These are phyloP conservation scores for Hermaeophaga mercurialis DNA, from an alignment of 2,888 invertebrate species.

Conservation along the genomic window DNA sequence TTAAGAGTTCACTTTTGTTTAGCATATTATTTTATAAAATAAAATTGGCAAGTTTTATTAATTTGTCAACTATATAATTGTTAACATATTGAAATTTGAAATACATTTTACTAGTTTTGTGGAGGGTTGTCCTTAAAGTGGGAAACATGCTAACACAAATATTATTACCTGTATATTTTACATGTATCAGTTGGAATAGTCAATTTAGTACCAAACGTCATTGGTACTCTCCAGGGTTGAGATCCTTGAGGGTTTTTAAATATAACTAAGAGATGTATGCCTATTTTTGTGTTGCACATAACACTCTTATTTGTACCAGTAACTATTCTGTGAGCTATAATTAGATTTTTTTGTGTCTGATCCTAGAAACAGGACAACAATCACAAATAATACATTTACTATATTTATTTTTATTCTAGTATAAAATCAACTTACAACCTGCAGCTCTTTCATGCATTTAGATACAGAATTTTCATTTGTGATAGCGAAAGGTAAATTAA, in stretches of 20 bases:
- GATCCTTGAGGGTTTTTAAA: slow-evolving; percentile 34
- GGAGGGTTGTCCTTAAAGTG: too few relatives aligned
- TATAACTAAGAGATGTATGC: slow-evolving; percentile 33
- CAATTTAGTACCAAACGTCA: slow-evolving; percentile 32
- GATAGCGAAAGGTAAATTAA: slow-evolving; percentile 32
- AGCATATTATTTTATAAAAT: too few relatives aligned
- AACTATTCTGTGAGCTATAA: slow-evolving; percentile 31
- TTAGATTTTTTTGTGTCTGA: slow-evolving; percentile 23
- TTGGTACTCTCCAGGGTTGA: slow-evolving; percentile 38
- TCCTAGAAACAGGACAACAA: slow-evolving; percentile 18
- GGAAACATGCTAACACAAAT: too few relatives aligned
- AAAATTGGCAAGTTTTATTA: too few relatives aligned
- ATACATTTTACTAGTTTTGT: too few relatives aligned
- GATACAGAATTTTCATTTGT: slow-evolving; percentile 24
- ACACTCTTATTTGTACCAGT: slow-evolving; percentile 30
- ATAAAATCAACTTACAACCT: slow-evolving; percentile 26
- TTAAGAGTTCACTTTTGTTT: too few relatives aligned
- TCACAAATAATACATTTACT: neutral
- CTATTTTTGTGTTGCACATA: slow-evolving; percentile 34
- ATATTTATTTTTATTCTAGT: too few relatives aligned
- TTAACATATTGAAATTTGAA: too few relatives aligned
- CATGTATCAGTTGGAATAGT: slow-evolving; percentile 31
- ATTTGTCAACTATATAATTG: too few relatives aligned
- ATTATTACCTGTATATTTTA: slow-evolving; percentile 24
- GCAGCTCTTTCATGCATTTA: slow-evolving; percentile 33